A percentile compares a stretch with the other conserved stretches of the same genome.
Conservation (phyloP, 1,140 invertebrate species). For the Adoxophyes honmai region DNA sequence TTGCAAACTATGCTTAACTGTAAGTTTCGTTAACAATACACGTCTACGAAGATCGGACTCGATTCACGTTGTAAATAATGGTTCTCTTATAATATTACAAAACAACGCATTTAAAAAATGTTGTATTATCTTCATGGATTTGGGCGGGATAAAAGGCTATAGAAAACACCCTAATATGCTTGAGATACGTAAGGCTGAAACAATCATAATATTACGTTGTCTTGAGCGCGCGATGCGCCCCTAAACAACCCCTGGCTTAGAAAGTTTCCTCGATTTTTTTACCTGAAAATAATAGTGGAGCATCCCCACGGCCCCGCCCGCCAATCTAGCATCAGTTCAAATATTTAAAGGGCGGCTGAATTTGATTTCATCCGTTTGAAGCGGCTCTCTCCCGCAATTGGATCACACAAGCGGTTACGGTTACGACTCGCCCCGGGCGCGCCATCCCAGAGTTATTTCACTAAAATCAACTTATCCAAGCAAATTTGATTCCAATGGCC, state of each 20-base stretch:
- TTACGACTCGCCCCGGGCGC: conserved; percentile 34
- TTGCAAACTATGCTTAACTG: conserved; percentile 14
- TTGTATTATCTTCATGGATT: too few species aligned
- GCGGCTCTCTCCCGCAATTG: conserved; percentile 50
- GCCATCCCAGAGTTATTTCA: conserved; percentile 44
- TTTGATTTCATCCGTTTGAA: conserved; percentile 47
- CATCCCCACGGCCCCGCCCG: conserved; percentile 7
- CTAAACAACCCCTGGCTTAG: neutral
- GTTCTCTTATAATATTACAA: too few species aligned
- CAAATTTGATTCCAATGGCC: conserved; percentile 62
- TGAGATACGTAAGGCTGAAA: neutral
- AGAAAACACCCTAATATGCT: too few species aligned
- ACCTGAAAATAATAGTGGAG: conserved; percentile 3
- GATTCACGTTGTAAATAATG: too few species aligned
- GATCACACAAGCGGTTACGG: conserved; percentile 67
- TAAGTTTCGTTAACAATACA: conserved; percentile 13
- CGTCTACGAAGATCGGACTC: neutral
- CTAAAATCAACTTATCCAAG: conserved; percentile 61
- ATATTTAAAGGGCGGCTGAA: conserved; percentile 66
- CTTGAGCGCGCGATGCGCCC: neutral
- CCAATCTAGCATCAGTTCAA: conserved; percentile 41
- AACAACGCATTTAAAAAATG: too few species aligned
- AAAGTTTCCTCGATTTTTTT: conserved; percentile 2
- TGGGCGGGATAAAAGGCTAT: too few species aligned
- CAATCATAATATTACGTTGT: neutral